Conservation (phyloP, 1,140 invertebrate species). For the Plectrocnemia conspersa region DNA sequence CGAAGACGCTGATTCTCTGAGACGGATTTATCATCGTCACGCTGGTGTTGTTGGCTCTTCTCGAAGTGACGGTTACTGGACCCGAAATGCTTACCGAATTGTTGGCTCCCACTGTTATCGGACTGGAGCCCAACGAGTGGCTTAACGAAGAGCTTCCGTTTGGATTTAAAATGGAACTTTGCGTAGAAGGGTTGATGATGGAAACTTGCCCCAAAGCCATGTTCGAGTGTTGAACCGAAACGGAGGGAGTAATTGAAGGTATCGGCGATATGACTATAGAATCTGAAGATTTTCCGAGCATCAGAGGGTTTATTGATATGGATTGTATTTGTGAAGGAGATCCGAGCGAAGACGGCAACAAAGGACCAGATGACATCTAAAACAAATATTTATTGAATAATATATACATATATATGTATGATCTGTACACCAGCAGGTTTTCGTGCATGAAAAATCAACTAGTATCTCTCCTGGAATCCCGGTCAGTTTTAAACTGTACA, state of each 20-base stretch:
- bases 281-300: constrained; percentile 44
- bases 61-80: constrained; percentile 59
- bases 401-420: too few species aligned
- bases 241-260: constrained; percentile 36
- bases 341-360: constrained; percentile 18
- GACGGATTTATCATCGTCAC: constrained; percentile 64
- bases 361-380: constrained; percentile 31
- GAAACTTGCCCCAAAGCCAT: constrained; percentile 45
- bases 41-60: constrained; percentile 63
- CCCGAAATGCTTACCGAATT: constrained; percentile 52
- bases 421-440: too few species aligned
- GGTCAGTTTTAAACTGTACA: too few species aligned
- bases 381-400: too few species aligned
- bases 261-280: constrained; percentile 38
- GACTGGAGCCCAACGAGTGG: constrained; percentile 38
- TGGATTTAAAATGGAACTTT: constrained; percentile 29
- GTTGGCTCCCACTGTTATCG: constrained; percentile 36
- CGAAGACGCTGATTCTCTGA: constrained; percentile 78
- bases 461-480: too few species aligned
- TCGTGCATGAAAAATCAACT: too few species aligned
- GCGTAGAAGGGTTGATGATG: constrained; percentile 36
- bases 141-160: constrained; percentile 34
- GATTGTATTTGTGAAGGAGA: constrained; percentile 41
- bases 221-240: constrained; percentile 46
- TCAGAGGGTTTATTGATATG: constrained; percentile 45